Conservation (phyloP, 2,797 vertebrate genomes). For the Xenentodon cancila region DNA sequence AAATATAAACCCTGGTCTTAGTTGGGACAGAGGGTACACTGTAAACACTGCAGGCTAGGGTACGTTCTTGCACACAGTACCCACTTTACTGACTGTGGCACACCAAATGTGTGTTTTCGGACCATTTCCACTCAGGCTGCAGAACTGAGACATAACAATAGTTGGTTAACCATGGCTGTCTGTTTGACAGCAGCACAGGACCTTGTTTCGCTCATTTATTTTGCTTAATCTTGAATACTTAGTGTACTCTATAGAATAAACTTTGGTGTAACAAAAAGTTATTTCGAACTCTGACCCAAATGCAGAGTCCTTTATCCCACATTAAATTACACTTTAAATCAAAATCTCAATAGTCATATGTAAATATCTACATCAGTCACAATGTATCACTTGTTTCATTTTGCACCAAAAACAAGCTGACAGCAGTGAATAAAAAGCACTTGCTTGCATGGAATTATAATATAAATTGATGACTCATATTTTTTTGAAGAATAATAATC, state of each 20-base stretch:
- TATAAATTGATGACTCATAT: conserved; percentile 62
- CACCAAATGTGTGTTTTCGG: conserved; percentile 57
- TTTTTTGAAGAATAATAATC: conserved; percentile 70
- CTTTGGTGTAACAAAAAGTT: not conserved
- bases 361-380: no score
- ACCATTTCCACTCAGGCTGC: conserved; percentile 72
- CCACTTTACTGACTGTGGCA: conserved; percentile 44
- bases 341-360: not conserved
- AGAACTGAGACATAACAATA: conserved; percentile 76
- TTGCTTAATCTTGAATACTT: conserved; percentile 14
- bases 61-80: conserved; percentile 23
- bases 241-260: conserved; percentile 18
- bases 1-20: conserved; percentile 26
- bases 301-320: not conserved
- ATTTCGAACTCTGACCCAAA: no score
- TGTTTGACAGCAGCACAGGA: conserved; percentile 61
- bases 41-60: conserved; percentile 54
- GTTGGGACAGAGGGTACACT: conserved; percentile 53
- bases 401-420: conserved; percentile 15
- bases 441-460: conserved; percentile 32
- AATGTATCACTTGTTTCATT: conserved; percentile 32
- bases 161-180: conserved; percentile 34
- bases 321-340: not conserved
- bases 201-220: conserved; percentile 35
- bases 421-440: conserved; percentile 22